These are phyloP conservation scores for Torymus tubicola DNA, from an alignment of 2,888 invertebrate genomes.

Conservation along the genomic window DNA sequence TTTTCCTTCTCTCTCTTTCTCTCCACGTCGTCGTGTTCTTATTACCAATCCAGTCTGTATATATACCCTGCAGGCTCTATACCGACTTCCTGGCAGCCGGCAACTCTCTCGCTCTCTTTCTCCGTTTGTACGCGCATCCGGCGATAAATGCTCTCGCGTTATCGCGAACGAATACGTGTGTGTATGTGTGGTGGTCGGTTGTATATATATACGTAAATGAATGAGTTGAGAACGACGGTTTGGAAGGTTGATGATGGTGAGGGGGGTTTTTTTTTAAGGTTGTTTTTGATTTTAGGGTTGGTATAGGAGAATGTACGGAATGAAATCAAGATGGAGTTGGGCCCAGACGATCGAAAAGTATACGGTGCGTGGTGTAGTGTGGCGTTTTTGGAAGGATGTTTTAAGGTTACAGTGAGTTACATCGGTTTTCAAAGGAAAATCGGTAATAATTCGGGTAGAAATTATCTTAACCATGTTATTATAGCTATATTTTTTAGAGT, in stretches of 20 bases:
- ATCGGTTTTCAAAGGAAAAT: no score
- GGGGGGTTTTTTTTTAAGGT: no score
- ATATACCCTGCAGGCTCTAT: conserved; percentile 15
- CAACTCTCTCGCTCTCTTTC: not conserved
- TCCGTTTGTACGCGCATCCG: conserved; percentile 38
- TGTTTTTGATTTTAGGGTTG: no score
- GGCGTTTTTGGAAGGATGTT: no score
- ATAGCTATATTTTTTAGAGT: no score
- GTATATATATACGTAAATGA: conserved; percentile 28
- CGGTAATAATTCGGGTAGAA: no score
- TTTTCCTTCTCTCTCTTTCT: not conserved
- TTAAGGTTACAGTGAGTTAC: no score
- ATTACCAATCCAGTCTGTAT: conserved; percentile 44
- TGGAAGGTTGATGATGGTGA: not conserved
- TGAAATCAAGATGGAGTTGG: no score
- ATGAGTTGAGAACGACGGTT: conserved; percentile 1
- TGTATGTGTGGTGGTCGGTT: conserved; percentile 14
- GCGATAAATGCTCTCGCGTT: conserved; percentile 53
- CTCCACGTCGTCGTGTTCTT: conserved; percentile 32
- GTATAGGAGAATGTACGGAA: no score
- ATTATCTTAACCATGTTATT: no score
- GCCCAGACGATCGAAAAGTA: no score
- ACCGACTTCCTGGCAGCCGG: conserved; percentile 48
- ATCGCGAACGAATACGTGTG: not conserved
- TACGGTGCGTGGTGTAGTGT: no score